These are phyloP conservation scores for Mionectes olivaceus DNA, from an alignment of 2,797 vertebrate genomes.

Conservation along the genomic window DNA sequence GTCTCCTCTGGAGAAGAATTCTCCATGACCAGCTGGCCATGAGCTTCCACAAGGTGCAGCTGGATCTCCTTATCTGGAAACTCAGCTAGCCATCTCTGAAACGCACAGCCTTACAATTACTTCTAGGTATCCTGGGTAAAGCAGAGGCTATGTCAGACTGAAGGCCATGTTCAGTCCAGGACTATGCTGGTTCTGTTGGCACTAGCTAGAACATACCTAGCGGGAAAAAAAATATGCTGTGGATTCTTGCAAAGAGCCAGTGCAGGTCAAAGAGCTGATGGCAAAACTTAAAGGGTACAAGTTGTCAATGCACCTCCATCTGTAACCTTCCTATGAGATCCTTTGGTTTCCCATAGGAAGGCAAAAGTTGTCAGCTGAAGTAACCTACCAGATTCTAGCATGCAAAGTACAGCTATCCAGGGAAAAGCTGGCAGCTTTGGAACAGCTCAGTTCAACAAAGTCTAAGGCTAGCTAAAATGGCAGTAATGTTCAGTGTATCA, in stretches of 20 bases:
- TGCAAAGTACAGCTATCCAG: not conserved
- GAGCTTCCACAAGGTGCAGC: slow-evolving; percentile 82
- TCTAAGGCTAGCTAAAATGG: not conserved
- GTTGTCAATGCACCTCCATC: not conserved
- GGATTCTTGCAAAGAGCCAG: slow-evolving; percentile 6
- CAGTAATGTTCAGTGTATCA: not conserved
- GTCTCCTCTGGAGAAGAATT: slow-evolving; percentile 86
- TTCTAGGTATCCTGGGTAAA: slow-evolving; percentile 23
- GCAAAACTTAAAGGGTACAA: not conserved
- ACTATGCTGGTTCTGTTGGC: slow-evolving; percentile 38
- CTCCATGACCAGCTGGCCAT: slow-evolving; percentile 81
- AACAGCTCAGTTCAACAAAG: not conserved
- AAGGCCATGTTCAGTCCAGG: slow-evolving; percentile 24
- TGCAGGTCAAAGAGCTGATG: not conserved
- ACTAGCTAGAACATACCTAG: slow-evolving; percentile 38
- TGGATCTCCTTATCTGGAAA: slow-evolving; percentile 90
- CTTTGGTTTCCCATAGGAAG: not conserved
- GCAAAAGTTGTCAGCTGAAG: not conserved
- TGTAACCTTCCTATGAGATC: not conserved
- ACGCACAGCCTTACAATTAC: slow-evolving; percentile 49
- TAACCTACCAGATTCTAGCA: not conserved
- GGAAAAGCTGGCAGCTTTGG: not conserved
- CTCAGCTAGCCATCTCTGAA: slow-evolving; percentile 85
- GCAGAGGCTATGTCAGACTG: slow-evolving; percentile 29
- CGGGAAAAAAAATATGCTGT: not conserved